Evolutionary conservation across 2,888 invertebrate genomes (phyloP), one percentile per base, ranked within the genome.

Genomic region (Nesidiocoris tenuis): DNA sequence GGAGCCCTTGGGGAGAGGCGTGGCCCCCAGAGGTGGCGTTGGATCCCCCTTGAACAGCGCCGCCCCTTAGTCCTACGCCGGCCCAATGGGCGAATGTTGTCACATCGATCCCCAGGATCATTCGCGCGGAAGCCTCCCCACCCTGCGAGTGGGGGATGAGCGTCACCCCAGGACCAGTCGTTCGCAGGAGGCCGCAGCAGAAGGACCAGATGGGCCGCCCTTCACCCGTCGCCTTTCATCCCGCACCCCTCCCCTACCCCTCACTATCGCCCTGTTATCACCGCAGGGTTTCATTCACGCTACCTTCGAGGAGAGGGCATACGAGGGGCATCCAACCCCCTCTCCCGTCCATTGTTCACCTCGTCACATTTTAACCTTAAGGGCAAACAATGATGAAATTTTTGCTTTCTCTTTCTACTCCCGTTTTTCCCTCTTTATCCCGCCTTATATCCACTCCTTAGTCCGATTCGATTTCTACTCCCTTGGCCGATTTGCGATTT

Each of bases 321-420:
- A 39, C 12, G 39, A 39, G 39, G 39, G n/a, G 39, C 12, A 16
- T 5, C 19, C 74, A 22, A 1, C 74, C 56, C 65, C 39, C 25
- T 12, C 74, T 3, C 22, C 19, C 19, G 21, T 57, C 74, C 64
- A 64, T 74, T 74, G 74, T 74, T 74, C 63, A 63, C 63, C 57
- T 71, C 71, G 71, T 56, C 74, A 75, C 75, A 68, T 75, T 75
- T 75, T 67, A 75, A 39, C 39, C 75, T 67, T 66, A 59, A 21
- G 55, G 75, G 22, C 75, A 67, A 75, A 75, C 75, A 75, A 75
- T 68, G 75, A 68, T 54, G 64, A 74, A 74, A 74, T 74, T 64
- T 64, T 55, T 59, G 19, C 65, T 23, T 39, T 7, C 39, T 39
- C 39, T 39, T 39, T 39, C 39, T 39, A 3, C n/a, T n/a, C n/a